Evolutionary conservation across 2,797 vertebrate species (phyloP), one percentile per base, ranked within the genome.

Genomic region (Limosa lapponica): DNA sequence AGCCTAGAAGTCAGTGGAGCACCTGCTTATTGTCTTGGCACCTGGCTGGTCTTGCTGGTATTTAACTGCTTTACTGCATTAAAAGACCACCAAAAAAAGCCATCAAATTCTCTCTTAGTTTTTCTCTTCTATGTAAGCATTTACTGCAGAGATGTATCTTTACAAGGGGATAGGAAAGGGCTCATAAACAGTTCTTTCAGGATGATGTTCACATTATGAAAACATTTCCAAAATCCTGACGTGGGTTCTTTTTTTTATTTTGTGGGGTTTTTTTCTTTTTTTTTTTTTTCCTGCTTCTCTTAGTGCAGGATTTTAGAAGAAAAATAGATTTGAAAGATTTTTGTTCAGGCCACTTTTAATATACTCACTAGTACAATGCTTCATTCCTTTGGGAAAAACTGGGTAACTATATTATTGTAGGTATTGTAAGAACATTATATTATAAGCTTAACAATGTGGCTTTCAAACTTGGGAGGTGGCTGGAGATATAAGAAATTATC

Each of bases 391-490:
- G 11, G 62, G 78, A 41, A 89, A 94, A 90, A 79, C 3, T 55
- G 48, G 22, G 54, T 82, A 77, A 84, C 58, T 79, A 2, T 52
- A 58, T 81, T 87, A 64, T 70, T 92, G 51, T 57, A 84, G 15
- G 13, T 75, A 89, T 44, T 95, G 69, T 92, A 71, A 75, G 43
- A 93, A 92, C 24, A 32, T 70, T 86, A 41, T 91, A 54, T 69
- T 87, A 62, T 39, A 79, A 75, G 27, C 61, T 84, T 81, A 81
- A 93, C 44, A 92, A 91, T 91, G 57, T 75, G 44, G 39, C 61
- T 96, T 93, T 95, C 82, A 91, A 73, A 82, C 34, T 16, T 80
- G 67, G 79, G 77, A 89, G 67, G 78, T 72, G 59, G 23, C 30
- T 37, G 16, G 51, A 86, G 69, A 66, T 65, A 70, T 64, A 71